Percentiles rank a stretch among this genome's conserved stretches.
These are phyloP conservation scores for Panurus biarmicus DNA, from an alignment of 2,113 vertebrate species.

Conservation along the genomic window DNA sequence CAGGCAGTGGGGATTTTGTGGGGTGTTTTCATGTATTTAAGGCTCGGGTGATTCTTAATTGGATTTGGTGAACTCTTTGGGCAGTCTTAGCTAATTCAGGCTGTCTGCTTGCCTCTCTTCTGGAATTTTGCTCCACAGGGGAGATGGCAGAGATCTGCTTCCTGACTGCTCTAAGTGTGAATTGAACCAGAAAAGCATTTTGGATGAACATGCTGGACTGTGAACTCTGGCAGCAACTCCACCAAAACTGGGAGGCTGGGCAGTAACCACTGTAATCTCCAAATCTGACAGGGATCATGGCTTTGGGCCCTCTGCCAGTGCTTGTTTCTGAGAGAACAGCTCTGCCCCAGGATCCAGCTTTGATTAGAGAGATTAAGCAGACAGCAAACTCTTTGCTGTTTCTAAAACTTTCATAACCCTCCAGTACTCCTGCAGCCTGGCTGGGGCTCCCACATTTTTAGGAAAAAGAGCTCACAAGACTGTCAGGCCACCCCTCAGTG, in stretches of 20 bases:
- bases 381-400: background rate
- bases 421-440: background rate
- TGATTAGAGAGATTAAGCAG: conserved; percentile 13
- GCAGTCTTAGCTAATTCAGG: background rate
- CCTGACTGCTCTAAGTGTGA: background rate
- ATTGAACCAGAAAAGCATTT: background rate
- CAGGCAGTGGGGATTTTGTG: background rate
- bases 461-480: background rate
- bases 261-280: background rate
- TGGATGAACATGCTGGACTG: background rate
- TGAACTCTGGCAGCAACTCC: background rate
- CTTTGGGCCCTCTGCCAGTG: background rate
- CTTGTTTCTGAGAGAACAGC: background rate
- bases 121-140: background rate
- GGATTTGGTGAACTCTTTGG: background rate
- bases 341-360: background rate
- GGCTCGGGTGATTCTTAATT: background rate
- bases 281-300: background rate
- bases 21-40: background rate
- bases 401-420: background rate
- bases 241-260: background rate
- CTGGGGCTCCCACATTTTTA: background rate
- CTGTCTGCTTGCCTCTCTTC: background rate
- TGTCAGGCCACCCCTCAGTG: background rate
- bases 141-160: background rate